phyloP scores from a whole-genome alignment of 2,113 vertebrate species.

The Atractosteus spatula region DNA sequence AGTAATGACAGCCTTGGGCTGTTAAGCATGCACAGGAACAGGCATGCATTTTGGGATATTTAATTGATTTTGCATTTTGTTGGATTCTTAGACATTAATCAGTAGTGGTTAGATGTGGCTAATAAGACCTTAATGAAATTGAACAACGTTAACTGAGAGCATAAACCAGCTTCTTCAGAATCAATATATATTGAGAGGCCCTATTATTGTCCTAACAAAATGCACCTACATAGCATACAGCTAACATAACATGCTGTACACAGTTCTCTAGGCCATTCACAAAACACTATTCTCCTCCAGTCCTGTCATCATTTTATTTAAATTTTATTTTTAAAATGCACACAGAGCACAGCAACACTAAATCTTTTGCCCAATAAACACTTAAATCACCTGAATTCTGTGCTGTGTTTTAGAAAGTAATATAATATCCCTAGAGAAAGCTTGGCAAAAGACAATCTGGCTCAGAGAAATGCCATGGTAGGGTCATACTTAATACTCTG shows the following conservation, averaged over 20 bases:
- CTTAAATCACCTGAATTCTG: too few species aligned
- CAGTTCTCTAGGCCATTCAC: background rate
- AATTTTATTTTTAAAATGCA: too few species aligned
- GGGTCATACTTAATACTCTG: too few species aligned
- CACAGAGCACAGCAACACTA: too few species aligned
- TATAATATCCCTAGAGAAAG: too few species aligned
- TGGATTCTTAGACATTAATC: conserved; percentile 34
- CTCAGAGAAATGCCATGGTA: too few species aligned
- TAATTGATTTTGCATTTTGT: conserved; percentile 36
- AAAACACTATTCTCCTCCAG: too few species aligned
- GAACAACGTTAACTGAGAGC: conserved; percentile 39
- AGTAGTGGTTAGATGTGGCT: conserved; percentile 30
- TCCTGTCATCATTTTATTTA: too few species aligned
- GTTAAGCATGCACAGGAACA: background rate
- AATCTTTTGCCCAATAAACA: too few species aligned
- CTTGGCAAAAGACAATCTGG: too few species aligned
- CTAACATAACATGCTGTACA: background rate
- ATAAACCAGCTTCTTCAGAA: conserved; percentile 26
- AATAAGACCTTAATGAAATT: conserved; percentile 40
- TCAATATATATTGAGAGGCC: conserved; percentile 29
- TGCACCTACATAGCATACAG: background rate
- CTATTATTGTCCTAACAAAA: conserved; percentile 16
- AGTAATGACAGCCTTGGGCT: background rate
- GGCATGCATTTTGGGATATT: background rate
- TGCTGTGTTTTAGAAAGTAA: too few species aligned